A percentile compares a stretch with the other conserved stretches of the same genome.
phyloP scores from a whole-genome alignment of 2,113 vertebrate species.

The Gadus macrocephalus region DNA sequence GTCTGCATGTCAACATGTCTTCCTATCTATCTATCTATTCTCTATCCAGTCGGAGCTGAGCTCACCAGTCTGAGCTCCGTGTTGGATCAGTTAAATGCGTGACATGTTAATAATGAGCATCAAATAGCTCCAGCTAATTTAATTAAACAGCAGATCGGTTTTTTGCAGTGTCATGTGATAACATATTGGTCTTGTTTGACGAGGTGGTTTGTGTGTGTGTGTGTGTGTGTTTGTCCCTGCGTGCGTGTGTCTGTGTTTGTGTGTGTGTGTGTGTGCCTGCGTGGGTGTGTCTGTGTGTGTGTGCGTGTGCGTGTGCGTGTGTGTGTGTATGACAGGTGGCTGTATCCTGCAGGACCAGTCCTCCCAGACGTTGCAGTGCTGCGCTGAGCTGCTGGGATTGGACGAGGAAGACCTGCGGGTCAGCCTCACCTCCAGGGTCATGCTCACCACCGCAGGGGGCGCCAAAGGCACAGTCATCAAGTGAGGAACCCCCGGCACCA shows the following conservation, averaged over 20 bases:
- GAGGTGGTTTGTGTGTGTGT: neutral
- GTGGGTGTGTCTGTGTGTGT: neutral
- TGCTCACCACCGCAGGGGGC: slow-evolving; percentile 98
- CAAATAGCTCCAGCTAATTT: too few relatives aligned
- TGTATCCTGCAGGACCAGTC: slow-evolving; percentile 85
- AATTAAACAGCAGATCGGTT: too few relatives aligned
- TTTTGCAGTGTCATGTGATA: too few relatives aligned
- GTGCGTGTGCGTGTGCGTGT: slow-evolving; percentile 13
- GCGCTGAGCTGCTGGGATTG: slow-evolving; percentile 87
- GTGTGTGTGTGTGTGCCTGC: neutral
- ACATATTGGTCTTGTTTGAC: too few relatives aligned
- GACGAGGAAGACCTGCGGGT: slow-evolving; percentile 88
- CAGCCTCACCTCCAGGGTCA: slow-evolving; percentile 92
- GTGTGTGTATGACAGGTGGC: slow-evolving; percentile 75
- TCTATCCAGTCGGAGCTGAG: too few relatives aligned
- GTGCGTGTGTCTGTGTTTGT: neutral
- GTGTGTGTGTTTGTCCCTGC: neutral
- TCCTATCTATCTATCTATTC: too few relatives aligned
- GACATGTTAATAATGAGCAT: too few relatives aligned
- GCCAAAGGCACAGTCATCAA: slow-evolving; percentile 99
- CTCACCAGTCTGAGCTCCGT: too few relatives aligned
- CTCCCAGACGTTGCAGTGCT: slow-evolving; percentile 78
- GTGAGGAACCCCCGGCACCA: slow-evolving; percentile 63
- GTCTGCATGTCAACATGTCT: neutral
- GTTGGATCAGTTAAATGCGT: too few relatives aligned